Base-by-base conservation (phyloP, 2,888 invertebrate species). In the Chrysina gloriosa region DNA sequence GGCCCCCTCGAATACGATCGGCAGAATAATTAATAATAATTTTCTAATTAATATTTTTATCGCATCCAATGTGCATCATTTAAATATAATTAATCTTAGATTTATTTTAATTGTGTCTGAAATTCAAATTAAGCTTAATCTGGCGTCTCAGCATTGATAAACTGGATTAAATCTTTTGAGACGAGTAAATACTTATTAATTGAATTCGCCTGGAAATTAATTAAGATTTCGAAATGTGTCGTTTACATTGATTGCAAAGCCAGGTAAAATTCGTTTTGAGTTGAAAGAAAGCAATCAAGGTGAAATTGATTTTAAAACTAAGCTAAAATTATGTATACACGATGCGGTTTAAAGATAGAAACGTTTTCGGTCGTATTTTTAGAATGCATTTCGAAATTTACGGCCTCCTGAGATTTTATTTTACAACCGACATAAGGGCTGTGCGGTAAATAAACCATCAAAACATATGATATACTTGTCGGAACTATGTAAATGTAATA, bases 381-480 rank as follows among this genome's bases (percentile, higher is more conserved):
- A 48, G 47, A 48, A 23, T 21, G 11, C 23, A 21, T 48, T 48
- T 21, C n/a, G 23, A 48, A 48, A 48, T 48, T 48, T 23, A 48
- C n/a, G 23, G 47, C 9, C 23, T 48, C 9, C 23, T n/a, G n/a
- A 21, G 45, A 47, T 19, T 47, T 47, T 47, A 19, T 47, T 47
- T 47, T 19, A 47, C 1, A 19, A 23, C 23, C 23, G 5, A 1
- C 6, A 21, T 19, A 45, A 19, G 45, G 45, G 45, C 19, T 45
- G 45, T 45, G 45, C 45, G 21, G 45, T 45, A 45, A 45, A 45
- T 45, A 23, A n/a, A 48, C 47, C 23, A 9, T 48, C 23, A 48
- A 21, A 48, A 48, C 23, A 21, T 48, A 45, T 25, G 23, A 48
- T 23, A 48, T 23, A 48, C 47, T 23, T 48, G 23, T 48, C 45